Evolutionary conservation across 2,797 vertebrate species (phyloP).

Genomic region (Typhlichthys subterraneus): DNA sequence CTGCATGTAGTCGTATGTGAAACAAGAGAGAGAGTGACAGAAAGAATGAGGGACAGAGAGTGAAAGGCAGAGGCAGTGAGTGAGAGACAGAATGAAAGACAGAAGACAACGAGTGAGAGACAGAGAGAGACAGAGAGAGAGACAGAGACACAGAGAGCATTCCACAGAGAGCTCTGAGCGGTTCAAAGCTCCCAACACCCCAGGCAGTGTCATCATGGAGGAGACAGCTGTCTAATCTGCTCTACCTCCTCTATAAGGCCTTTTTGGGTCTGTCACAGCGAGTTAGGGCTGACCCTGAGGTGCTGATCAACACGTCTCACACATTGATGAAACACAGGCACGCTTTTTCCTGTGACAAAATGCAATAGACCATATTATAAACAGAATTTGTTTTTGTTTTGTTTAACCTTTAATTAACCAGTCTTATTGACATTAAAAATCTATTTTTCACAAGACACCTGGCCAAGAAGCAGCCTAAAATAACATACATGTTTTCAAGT

Average conservation of each 20-base stretch:
- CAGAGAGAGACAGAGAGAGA: conserved; percentile 12
- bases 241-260: conserved; percentile 37
- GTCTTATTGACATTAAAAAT: no score
- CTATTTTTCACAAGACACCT: no score
- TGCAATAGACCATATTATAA: not conserved
- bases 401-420: not conserved
- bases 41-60: conserved; percentile 5
- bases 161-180: conserved; percentile 57
- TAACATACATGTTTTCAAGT: not conserved
- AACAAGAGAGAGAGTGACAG: not conserved
- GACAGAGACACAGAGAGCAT: conserved; percentile 40
- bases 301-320: conserved; percentile 39
- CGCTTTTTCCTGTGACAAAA: not conserved
- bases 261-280: conserved; percentile 68
- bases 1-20: not conserved
- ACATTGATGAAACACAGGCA: conserved; percentile 1
- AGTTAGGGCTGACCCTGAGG: conserved; percentile 59
- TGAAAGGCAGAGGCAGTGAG: conserved; percentile 18
- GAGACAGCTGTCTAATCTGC: conserved; percentile 68
- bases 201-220: conserved; percentile 59
- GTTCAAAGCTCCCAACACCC: conserved; percentile 71
- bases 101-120: conserved; percentile 27
- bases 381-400: not conserved
- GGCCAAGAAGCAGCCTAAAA: not conserved
- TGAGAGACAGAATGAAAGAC: conserved; percentile 18